These are phyloP conservation scores for Melanchra persicariae DNA, from an alignment of 2,888 invertebrate species.

Conservation along the genomic window DNA sequence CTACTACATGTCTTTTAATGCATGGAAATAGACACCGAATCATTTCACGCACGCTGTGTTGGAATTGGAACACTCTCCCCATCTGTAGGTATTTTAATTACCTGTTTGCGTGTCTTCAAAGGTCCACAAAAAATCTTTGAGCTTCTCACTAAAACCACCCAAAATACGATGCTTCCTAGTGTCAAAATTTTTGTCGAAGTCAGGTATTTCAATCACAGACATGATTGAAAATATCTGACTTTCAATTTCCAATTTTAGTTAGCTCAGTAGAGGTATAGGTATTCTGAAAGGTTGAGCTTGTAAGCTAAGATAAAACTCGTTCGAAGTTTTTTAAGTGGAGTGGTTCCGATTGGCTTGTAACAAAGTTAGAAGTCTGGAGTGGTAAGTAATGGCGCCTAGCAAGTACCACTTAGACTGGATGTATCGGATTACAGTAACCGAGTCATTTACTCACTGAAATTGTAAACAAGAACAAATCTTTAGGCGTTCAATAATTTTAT, in stretches of 20 bases:
- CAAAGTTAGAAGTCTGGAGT: conserved; percentile 16
- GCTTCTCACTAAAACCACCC: too few relatives aligned
- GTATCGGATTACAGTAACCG: conserved; percentile 41
- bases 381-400: conserved; percentile 28
- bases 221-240: too few relatives aligned
- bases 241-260: too few relatives aligned
- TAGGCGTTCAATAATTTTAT: conserved; percentile 18
- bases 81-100: not conserved
- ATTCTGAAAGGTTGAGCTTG: not conserved
- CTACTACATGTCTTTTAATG: not conserved
- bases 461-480: conserved; percentile 18
- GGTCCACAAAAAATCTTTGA: too few relatives aligned
- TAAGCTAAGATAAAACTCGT: conserved; percentile 14
- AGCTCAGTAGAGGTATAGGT: too few relatives aligned
- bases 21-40: not conserved
- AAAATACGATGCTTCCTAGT: too few relatives aligned
- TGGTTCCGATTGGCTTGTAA: conserved; percentile 21
- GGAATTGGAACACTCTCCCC: not conserved
- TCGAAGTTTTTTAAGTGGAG: conserved; percentile 1
- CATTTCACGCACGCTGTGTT: not conserved
- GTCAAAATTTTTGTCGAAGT: too few relatives aligned
- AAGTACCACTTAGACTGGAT: conserved; percentile 20
- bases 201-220: too few relatives aligned
- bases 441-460: conserved; percentile 21
- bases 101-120: too few relatives aligned